Evolutionary conservation across 2,888 invertebrate genomes (phyloP).

Genomic region (Eumerus sabulonum): DNA sequence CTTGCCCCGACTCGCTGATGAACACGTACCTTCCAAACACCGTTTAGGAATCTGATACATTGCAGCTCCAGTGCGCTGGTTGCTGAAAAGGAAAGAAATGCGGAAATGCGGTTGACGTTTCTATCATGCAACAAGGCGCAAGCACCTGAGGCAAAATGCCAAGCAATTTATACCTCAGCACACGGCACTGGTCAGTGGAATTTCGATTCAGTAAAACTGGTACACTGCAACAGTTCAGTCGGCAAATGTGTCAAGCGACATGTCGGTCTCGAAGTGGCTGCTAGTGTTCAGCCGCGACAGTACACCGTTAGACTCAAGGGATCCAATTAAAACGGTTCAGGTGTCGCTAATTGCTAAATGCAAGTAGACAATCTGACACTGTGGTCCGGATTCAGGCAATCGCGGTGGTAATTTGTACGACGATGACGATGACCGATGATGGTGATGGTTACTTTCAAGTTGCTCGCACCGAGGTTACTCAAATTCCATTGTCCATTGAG

Average conservation of each 20-base stretch:
- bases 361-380: too few relatives aligned
- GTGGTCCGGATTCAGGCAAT: too few relatives aligned
- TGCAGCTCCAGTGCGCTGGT: neutral
- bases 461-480: too few relatives aligned
- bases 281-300: neutral
- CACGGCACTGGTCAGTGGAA: conserved; percentile 54
- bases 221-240: conserved; percentile 20
- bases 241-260: conserved; percentile 47
- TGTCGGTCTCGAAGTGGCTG: neutral
- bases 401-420: conserved; percentile 6
- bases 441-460: too few relatives aligned
- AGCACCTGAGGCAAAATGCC: conserved; percentile 45
- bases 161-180: conserved; percentile 49
- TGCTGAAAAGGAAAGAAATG: conserved; percentile 47
- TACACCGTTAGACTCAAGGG: conserved; percentile 52
- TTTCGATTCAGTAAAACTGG: conserved; percentile 17
- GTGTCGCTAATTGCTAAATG: conserved; percentile 20
- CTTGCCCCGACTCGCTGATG: conserved; percentile 21
- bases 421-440: neutral
- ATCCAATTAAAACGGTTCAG: conserved; percentile 54
- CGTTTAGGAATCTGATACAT: neutral
- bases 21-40: conserved; percentile 40
- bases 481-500: too few relatives aligned
- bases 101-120: conserved; percentile 61
- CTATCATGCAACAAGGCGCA: conserved; percentile 39